Evolutionary conservation across 2,113 vertebrate genomes (phyloP), one percentile per base, ranked within the genome.

Genomic region (Rhinolophus sinicus): DNA sequence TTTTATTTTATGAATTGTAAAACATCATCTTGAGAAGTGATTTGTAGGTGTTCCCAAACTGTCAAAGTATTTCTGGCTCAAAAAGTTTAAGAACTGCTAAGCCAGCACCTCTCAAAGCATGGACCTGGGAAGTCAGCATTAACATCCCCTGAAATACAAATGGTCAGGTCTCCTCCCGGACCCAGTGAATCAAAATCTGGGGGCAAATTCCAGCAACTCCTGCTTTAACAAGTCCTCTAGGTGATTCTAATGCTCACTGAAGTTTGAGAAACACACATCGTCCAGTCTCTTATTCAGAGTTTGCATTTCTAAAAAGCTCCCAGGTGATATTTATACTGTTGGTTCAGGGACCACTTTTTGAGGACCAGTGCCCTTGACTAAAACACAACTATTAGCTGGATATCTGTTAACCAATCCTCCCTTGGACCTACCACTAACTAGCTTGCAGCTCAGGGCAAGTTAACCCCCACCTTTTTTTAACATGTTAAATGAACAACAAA

Each of bases 401-500:
- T 60, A 13, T 69, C 44, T 56, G 9, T 21, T 70, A 35, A 60
- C 6, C 30, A 86, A 35, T 5, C 7, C 24, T 86, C 52, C 12
- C 24, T 22, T 85, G 58, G 12, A 22, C 38, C 70, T 82, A 35
- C 22, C 33, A 52, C 73, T 88, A 70, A 88, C 33, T 50, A 96
- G 76, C 35, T 67, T 65, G 28, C 69, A 3, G 19, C 16, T 77
- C 81, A 83, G 33, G 12, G 33, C 38, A 90, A 38, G n/a, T n/a
- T 82, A 40, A 76, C 8, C 24, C 40, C 40, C 26, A 38, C 65
- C 90, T 33, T 76, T 82, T 86, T 82, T 96, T 33, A 19, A 44
- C 10, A 35, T 58, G 84, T 76, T 95, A 94, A 95, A 50, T 22
- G 50, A 95, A 76, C 6, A 93, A 35, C 16, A 73, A 83, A 69